Evolutionary conservation across 92 coral and sea anemone species (phyloP), one percentile per base, ranked within the genome.

Genomic region (Parazoanthus darwini): DNA sequence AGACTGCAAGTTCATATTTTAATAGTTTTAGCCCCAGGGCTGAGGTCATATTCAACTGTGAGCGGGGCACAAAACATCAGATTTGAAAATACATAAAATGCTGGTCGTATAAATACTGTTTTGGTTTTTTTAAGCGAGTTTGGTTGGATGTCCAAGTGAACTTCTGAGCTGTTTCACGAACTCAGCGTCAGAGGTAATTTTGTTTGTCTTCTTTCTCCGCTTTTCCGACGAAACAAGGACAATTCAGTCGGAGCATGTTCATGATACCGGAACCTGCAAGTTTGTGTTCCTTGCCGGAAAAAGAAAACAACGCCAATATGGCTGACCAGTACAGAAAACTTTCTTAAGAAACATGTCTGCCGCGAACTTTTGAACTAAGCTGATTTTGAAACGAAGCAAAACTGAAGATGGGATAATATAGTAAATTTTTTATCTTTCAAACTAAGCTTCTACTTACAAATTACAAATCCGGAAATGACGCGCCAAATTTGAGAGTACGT

Each of bases 401-500:
- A 18, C 58, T 51, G 68, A 63, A 22, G 25, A 63, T 63, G 26
- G 70, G 26, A 63, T 63, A 20, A 63, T 63, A 22, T 18, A 63
- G 5, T 18, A 63, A 1, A 22, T 0, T 18, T 63, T 63, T 18
- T 63, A 5, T 18, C 1, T 20, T 58, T 58, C 18, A 58, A 13
- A 58, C 20, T 58, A 11, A 58, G 66, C 70, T 5, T 63, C 25
- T 63, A 6, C 22, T 18, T 33, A 42, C n/a, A 7, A 18, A 38
- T 18, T 73, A 42, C n/a, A 7, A 18, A 38, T 35, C 86, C 66
- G 86, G 77, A 83, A 83, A 43, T 83, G 59, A 83, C 77, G 74
- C 68, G 38, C 83, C 66, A 20, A 38, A 18, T 77, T 63, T 35
- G 26, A 36, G 43, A 35, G 5, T 23, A 63, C 59, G 29, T 54